Base-by-base conservation (phyloP, 1,140 invertebrate genomes). In the Helicoverpa zea region DNA sequence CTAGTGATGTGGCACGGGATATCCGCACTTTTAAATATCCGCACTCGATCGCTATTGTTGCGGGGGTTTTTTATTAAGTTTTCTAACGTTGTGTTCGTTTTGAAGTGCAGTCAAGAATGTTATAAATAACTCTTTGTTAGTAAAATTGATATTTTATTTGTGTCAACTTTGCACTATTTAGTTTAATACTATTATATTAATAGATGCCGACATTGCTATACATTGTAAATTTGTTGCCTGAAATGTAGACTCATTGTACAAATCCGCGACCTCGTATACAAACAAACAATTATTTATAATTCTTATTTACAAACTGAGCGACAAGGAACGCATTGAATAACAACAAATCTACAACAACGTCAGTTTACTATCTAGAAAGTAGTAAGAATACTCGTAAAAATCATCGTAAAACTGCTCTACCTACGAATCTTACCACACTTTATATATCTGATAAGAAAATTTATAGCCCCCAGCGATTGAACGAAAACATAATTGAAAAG, bases 21-120 rank as follows among this genome's bases (percentile, higher is more conserved):
- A 66, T 66, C 63, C 63, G 63, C 63, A 16, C 9, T 18, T 18
- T n/a, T 7, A 16, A 64, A 66, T 66, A 66, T 66, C 63, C 63
- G 63, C 63, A 49, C 63, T 66, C 47, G 63, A 18, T 49, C 0
- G 47, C 43, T 49, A 43, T 66, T 35, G 7, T 16, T 11, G 63
- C n/a, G 43, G 58, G 12, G 10, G 23, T 59, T 35, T 49, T n/a
- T 43, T 66, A n/a, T 49, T 4, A 2, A 16, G n/a, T 18, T 58
- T 58, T 58, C 3, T 56, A 9, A 16, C 11, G 16, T 5, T 3
- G 35, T 35, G 35, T 35, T 35, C 0, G 35, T 7, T 35, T 35
- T 35, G 3, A 3, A 35, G 35, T 35, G 3, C 7, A 35, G 35
- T 2, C 0, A 35, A 23, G 23, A 2, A 23, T 23, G 23, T 23